phyloP scores from a whole-genome alignment of 2,888 invertebrate species.

The Tineola bisselliella region DNA sequence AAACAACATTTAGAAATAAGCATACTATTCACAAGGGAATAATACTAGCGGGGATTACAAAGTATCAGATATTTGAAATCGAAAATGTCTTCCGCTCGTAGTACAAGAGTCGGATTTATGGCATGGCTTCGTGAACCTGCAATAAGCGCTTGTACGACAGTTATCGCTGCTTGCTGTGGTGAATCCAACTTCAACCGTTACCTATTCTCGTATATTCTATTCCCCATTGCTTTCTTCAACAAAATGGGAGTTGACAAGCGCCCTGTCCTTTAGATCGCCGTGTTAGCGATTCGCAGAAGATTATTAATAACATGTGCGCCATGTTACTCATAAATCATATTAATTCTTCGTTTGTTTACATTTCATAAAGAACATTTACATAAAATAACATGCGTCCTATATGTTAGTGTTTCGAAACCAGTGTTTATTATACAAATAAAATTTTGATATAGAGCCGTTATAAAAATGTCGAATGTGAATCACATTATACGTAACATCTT shows the following conservation, averaged over 20 bases:
- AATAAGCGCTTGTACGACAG: constrained; percentile 53
- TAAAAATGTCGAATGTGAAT: constrained; percentile 7
- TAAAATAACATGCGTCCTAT: background rate
- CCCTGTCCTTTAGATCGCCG: background rate
- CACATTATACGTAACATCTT: background rate
- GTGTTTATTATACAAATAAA: background rate
- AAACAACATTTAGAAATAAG: background rate
- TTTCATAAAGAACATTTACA: background rate
- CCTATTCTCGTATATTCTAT: background rate
- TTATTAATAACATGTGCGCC: background rate
- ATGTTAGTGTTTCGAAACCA: constrained; percentile 1
- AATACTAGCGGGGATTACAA: constrained; percentile 30
- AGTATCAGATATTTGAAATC: constrained; percentile 52
- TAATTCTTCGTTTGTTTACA: constrained; percentile 5
- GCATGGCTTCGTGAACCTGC: constrained; percentile 35
- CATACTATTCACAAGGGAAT: background rate
- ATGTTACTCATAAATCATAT: constrained; percentile 5
- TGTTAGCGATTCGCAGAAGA: background rate
- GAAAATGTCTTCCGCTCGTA: constrained; percentile 44
- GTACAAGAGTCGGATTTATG: constrained; percentile 47
- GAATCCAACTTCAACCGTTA: constrained; percentile 1
- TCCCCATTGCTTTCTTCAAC: background rate
- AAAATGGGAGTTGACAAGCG: background rate
- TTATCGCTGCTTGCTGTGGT: constrained; percentile 33
- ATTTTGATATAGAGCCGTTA: background rate